Base-by-base conservation (phyloP, 2,797 vertebrate genomes). In the Siniperca undulata region DNA sequence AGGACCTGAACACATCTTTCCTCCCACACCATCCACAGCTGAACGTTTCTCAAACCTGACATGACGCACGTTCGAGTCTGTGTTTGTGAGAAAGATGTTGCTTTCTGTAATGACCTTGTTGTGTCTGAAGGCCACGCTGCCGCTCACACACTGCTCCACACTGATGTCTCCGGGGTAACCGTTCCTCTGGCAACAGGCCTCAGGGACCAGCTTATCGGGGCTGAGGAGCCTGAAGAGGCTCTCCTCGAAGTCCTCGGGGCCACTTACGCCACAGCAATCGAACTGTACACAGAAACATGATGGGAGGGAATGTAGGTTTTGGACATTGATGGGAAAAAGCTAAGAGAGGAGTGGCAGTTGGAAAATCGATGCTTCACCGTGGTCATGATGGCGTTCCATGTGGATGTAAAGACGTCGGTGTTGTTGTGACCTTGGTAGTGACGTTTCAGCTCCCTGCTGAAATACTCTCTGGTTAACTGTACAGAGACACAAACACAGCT, bases 301-400 rank as follows among this genome's bases (percentile, higher is more conserved):
- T 68, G 38, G 17, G 19, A 77, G 40, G 48, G 13, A 22, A 53
- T 17, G 44, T 46, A 13, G 2, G 46, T 9, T 3, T 9, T n/a
- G 69, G 53, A 24, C 56, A 36, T 7, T 52, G 30, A 53, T 11
- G 50, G 30, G 3, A 20, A 30, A 4, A 62, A n/a, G n/a, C 20
- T 13, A 16, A 58, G 59, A 38, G 42, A 66, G 14, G 40, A 12
- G 40, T 0, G 40, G 40, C 11, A 12, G 12, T 5, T 9, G n/a
- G 17, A 27, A 36, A 46, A 11, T 0, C 1, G 3, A 17, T 0
- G 34, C 11, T 8, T 93, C 86, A 98, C 98, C 22, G 97, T 97
- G 91, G 95, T 96, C 98, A 99, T 99, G 88, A 98, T 96, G 0
- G 97, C 96, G 84, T 98, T 98, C 97, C 98, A 99, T 3, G 97